Percentiles rank a stretch among this genome's conserved stretches.
Conservation (phyloP, 2,888 invertebrate species). For the Ophioninae sp. region DNA sequence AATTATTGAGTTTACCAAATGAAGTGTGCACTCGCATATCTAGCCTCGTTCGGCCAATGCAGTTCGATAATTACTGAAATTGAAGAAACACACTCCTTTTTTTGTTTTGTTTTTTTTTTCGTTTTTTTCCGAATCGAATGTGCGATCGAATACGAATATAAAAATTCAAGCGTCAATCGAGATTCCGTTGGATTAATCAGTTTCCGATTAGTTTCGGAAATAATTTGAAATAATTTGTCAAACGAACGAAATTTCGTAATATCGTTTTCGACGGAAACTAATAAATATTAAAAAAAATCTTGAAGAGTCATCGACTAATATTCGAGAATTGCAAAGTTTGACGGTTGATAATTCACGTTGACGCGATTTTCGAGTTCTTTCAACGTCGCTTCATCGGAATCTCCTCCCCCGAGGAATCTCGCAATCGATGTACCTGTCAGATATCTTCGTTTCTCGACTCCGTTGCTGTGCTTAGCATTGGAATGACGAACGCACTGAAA, state of each 20-base stretch:
- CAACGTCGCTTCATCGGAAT: not conserved
- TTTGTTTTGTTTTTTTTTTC: too few relatives aligned
- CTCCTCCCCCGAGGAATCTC: conserved; percentile 42
- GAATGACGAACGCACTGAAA: conserved; percentile 58
- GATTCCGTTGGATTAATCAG: not conserved
- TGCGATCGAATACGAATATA: not conserved
- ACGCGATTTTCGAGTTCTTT: not conserved
- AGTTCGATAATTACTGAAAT: not conserved
- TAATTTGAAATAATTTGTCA: not conserved
- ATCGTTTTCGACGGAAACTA: not conserved
- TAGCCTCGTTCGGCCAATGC: conserved; percentile 13
- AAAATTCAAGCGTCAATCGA: not conserved
- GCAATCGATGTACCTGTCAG: conserved; percentile 60
- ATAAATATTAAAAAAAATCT: not conserved
- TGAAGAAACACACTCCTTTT: not conserved
- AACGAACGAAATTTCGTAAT: not conserved
- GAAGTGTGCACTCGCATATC: conserved; percentile 2
- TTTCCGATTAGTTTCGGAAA: not conserved
- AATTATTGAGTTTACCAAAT: conserved; percentile 38
- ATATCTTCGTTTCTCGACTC: conserved; percentile 59
- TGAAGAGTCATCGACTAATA: not conserved
- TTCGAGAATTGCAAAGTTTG: not conserved
- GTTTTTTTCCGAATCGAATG: not conserved
- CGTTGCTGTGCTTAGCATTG: conserved; percentile 59
- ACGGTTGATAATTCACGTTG: not conserved